Conservation (phyloP, 2,797 vertebrate species). For the Setipinna tenuifilis region DNA sequence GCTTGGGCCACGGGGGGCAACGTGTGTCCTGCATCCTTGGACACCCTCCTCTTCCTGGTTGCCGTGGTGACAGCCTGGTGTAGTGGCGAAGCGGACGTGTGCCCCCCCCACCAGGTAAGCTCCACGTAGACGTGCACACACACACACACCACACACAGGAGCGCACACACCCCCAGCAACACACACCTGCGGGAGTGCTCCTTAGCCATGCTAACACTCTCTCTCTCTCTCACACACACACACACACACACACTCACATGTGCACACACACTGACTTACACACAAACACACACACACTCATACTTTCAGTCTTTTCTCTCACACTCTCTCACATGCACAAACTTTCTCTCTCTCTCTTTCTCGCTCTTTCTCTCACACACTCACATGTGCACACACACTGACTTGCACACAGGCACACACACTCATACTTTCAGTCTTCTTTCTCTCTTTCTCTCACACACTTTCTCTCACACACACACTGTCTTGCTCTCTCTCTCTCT, state of each 20-base stretch:
- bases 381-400: neutral
- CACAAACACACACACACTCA: neutral
- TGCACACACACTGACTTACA: too few species aligned
- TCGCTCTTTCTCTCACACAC: neutral
- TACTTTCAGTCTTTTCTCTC: constrained; percentile 8
- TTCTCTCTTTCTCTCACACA: neutral
- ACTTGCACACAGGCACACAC: neutral
- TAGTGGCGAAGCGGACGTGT: constrained; percentile 28
- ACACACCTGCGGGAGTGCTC: constrained; percentile 62
- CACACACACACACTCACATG: neutral
- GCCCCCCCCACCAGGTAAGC: constrained; percentile 40
- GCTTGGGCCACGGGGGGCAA: neutral
- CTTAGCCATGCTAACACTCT: constrained; percentile 58
- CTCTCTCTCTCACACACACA: neutral
- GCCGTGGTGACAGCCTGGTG: neutral
- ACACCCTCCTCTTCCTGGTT: constrained; percentile 69
- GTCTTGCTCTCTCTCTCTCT: constrained; percentile 32
- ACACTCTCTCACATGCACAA: too few species aligned
- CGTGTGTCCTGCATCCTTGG: constrained; percentile 56
- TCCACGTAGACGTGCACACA: constrained; percentile 79
- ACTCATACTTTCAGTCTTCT: neutral
- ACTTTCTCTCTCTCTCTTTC: constrained; percentile 27
- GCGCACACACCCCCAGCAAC: constrained; percentile 71
- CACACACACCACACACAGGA: constrained; percentile 77
- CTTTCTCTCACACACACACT: neutral